Percentiles rank a stretch among this genome's conserved stretches.
Evolutionary conservation across 2,113 vertebrate species (phyloP).

Genomic region (Andinoacara biseriatus): DNA sequence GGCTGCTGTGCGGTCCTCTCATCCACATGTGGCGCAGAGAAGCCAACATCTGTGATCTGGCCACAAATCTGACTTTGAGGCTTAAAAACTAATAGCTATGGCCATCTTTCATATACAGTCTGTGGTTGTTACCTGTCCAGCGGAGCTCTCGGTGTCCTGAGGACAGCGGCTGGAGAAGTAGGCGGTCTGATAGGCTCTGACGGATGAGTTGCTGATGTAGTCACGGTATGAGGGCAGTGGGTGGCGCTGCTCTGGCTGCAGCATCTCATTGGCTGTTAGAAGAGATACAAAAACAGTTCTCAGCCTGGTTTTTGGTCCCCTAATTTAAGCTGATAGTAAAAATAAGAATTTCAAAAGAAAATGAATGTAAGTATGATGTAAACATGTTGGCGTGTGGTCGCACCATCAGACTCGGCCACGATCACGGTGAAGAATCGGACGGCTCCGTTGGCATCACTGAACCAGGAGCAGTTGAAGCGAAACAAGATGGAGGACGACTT

Average conservation of each 20-base stretch:
- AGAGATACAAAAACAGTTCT: neutral
- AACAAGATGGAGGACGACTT: constrained; percentile 93
- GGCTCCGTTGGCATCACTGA: constrained; percentile 94
- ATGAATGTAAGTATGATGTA: neutral
- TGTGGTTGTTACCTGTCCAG: constrained; percentile 71
- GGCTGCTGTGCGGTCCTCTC: no score
- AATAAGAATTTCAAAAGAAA: neutral
- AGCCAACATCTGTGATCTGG: no score
- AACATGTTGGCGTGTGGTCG: constrained; percentile 1
- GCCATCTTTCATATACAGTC: neutral
- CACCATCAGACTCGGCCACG: constrained; percentile 91
- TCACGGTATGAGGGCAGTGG: constrained; percentile 93
- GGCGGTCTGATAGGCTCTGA: constrained; percentile 90
- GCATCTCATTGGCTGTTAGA: constrained; percentile 81
- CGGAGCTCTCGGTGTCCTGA: constrained; percentile 79
- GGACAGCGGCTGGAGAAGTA: constrained; percentile 92
- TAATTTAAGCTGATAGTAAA: neutral
- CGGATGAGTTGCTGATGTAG: constrained; percentile 88
- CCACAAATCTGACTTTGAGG: no score
- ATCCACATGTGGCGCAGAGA: no score
- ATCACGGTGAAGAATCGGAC: constrained; percentile 91
- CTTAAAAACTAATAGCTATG: no score
- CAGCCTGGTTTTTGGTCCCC: neutral
- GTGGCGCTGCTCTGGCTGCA: constrained; percentile 88
- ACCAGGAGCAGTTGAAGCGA: constrained; percentile 98